These are phyloP conservation scores for Belgica antarctica DNA, from an alignment of 2,888 invertebrate species.

Conservation along the genomic window DNA sequence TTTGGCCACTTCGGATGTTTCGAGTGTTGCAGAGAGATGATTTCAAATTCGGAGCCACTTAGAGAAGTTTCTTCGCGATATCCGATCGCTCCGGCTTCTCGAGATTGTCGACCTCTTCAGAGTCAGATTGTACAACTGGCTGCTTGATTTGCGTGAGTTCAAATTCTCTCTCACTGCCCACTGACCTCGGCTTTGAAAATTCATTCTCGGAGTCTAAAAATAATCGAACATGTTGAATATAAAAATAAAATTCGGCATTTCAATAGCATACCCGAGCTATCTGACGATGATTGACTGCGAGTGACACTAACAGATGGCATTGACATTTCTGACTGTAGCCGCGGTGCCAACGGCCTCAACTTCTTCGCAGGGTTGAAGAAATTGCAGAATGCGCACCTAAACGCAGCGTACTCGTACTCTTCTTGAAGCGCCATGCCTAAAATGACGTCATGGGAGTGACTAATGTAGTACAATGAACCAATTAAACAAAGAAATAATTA, in stretches of 20 bases:
- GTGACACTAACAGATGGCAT: conserved; percentile 30
- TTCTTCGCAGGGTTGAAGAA: conserved; percentile 85
- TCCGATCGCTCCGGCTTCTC: conserved; percentile 28
- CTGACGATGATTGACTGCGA: conserved; percentile 12
- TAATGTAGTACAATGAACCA: too few species aligned
- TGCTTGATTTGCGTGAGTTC: neutral
- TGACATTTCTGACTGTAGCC: conserved; percentile 48
- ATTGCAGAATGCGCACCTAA: conserved; percentile 88
- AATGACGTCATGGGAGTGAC: too few species aligned
- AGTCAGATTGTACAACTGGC: neutral
- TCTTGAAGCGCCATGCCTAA: conserved; percentile 70
- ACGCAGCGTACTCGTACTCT: conserved; percentile 74
- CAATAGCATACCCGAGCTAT: conserved; percentile 29
- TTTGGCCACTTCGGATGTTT: too few species aligned
- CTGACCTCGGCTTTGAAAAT: conserved; percentile 26
- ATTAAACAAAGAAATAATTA: conserved; percentile 47
- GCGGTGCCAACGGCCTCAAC: conserved; percentile 75
- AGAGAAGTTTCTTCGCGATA: conserved; percentile 39
- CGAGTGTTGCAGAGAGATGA: too few species aligned
- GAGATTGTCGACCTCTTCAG: conserved; percentile 37
- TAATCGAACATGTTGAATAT: neutral
- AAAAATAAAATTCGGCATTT: neutral
- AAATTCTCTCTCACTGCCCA: neutral
- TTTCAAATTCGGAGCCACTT: too few species aligned
- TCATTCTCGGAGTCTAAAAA: conserved; percentile 32